phyloP scores from a whole-genome alignment of 2,888 invertebrate species.

The Nezara viridula region DNA sequence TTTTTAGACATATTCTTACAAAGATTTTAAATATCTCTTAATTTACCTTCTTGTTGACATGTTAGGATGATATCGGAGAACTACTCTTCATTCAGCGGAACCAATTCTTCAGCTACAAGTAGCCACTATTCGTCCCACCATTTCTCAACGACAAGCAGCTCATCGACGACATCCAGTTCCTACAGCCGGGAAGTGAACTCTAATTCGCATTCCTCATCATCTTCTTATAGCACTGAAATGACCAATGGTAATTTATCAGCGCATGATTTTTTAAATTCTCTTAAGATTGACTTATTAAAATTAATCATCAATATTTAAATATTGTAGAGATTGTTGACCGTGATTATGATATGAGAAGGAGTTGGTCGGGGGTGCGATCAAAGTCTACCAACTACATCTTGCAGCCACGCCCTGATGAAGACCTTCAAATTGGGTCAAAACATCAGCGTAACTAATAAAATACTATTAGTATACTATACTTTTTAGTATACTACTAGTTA shows the following conservation, averaged over 20 bases:
- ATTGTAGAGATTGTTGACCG: no score
- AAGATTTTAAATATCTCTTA: background rate
- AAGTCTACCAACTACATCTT: no score
- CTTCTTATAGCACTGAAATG: slow-evolving; percentile 47
- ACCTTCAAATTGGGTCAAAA: no score
- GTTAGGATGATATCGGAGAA: slow-evolving; percentile 59
- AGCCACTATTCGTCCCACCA: slow-evolving; percentile 49
- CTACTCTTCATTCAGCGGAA: slow-evolving; percentile 57
- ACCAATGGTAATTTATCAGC: slow-evolving; percentile 34
- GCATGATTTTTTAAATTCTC: background rate
- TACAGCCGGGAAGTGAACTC: background rate
- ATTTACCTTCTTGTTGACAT: slow-evolving; percentile 16
- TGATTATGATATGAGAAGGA: no score
- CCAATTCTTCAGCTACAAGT: slow-evolving; percentile 45
- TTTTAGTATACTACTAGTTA: no score
- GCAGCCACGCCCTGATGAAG: no score
- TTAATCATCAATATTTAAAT: no score
- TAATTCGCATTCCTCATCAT: slow-evolving; percentile 36
- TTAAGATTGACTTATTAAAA: background rate
- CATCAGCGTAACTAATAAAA: no score
- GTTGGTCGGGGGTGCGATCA: no score
- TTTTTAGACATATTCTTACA: no score
- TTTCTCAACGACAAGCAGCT: slow-evolving; percentile 37
- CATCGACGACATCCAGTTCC: background rate
- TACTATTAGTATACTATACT: no score